These are phyloP conservation scores for Dolichallabes microphthalmus DNA, from an alignment of 2,113 vertebrate species.

Conservation along the genomic window DNA sequence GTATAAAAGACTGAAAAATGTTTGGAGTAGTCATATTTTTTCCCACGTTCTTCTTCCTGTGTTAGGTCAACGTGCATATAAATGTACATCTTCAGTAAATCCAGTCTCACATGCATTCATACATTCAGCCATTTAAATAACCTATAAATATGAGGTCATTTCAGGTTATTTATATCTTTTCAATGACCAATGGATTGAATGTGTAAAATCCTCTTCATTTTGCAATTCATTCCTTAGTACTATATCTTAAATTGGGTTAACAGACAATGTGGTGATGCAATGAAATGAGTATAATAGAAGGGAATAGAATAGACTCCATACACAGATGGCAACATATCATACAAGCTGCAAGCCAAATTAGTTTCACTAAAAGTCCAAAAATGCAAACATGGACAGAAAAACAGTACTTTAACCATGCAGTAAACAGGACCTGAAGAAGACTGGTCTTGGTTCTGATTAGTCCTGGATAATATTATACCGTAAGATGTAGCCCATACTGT, in stretches of 20 bases:
- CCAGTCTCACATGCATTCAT: neutral
- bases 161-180: constrained; percentile 19
- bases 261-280: constrained; percentile 34
- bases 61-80: neutral
- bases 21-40: neutral
- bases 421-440: constrained; percentile 29
- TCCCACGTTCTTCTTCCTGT: neutral
- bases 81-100: constrained; percentile 1
- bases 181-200: constrained; percentile 26
- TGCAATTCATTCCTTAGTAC: constrained; percentile 28
- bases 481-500: constrained; percentile 27
- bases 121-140: constrained; percentile 10
- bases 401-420: constrained; percentile 48
- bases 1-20: constrained; percentile 21
- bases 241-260: constrained; percentile 16
- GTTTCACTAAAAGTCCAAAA: constrained; percentile 49
- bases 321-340: constrained; percentile 36
- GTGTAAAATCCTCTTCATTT: neutral
- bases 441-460: constrained; percentile 37
- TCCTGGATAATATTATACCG: constrained; percentile 31
- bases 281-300: constrained; percentile 19
- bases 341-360: constrained; percentile 61
- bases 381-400: constrained; percentile 45
- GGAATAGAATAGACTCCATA: constrained; percentile 6
- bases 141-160: neutral